Conservation (phyloP, 2,797 vertebrate species). For the Sebastes minor region DNA sequence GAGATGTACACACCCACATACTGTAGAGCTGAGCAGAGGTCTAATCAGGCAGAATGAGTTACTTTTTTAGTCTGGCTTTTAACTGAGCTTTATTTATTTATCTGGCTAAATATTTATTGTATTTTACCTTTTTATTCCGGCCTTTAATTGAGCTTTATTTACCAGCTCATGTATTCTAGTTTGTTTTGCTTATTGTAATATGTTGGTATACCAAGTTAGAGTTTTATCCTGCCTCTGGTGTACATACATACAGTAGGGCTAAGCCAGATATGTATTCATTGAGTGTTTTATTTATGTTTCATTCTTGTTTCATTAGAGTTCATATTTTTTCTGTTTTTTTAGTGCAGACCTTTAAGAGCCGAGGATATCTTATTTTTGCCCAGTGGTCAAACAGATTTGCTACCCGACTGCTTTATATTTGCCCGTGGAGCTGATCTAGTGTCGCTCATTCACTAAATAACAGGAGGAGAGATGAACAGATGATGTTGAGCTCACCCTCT, state of each 20-base stretch:
- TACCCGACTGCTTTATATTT: not conserved
- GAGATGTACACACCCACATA: not conserved
- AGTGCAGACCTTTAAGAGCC: not conserved
- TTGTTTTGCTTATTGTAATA: too few relatives aligned
- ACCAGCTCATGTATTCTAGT: too few relatives aligned
- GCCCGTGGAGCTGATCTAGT: not conserved
- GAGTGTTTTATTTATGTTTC: not conserved
- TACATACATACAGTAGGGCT: not conserved
- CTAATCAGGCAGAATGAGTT: not conserved
- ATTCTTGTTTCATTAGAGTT: not conserved
- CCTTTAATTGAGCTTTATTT: too few relatives aligned
- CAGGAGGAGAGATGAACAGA: not conserved
- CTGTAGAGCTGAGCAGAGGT: not conserved
- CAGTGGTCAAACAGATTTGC: not conserved
- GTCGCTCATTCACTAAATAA: not conserved
- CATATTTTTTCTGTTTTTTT: not conserved
- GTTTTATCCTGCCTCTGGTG: too few relatives aligned
- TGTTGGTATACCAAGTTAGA: too few relatives aligned
- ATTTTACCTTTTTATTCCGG: too few relatives aligned
- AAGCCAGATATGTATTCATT: not conserved
- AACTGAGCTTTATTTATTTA: too few relatives aligned
- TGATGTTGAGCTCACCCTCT: conserved; percentile 80
- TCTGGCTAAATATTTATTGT: too few relatives aligned
- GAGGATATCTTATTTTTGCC: not conserved
- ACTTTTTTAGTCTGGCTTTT: too few relatives aligned